Evolutionary conservation across 2,888 invertebrate species (phyloP).

Genomic region (Synergus gifuensis): DNA sequence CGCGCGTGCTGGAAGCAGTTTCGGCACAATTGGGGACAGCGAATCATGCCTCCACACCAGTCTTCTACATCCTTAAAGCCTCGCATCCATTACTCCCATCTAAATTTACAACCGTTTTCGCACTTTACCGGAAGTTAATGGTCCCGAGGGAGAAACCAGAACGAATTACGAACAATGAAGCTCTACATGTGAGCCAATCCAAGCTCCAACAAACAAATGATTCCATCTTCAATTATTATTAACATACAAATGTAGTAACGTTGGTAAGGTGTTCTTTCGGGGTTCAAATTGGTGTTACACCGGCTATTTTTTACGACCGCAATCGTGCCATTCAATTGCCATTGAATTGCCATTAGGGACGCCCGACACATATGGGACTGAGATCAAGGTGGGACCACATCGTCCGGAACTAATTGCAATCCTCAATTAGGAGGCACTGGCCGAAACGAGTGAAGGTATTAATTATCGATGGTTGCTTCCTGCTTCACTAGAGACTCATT

Average conservation of each 20-base stretch:
- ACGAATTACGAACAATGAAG: constrained; percentile 57
- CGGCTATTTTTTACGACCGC: background rate
- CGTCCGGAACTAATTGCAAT: constrained; percentile 75
- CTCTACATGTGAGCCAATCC: constrained; percentile 9
- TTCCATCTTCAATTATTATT: background rate
- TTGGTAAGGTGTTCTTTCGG: background rate
- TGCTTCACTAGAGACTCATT: constrained; percentile 42
- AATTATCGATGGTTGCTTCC: constrained; percentile 73
- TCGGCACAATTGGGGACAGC: constrained; percentile 53
- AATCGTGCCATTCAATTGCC: constrained; percentile 1
- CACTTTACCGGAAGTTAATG: constrained; percentile 74
- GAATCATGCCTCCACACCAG: constrained; percentile 27
- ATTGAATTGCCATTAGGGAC: constrained; percentile 21
- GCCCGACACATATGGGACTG: constrained; percentile 33
- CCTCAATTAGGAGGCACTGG: constrained; percentile 72
- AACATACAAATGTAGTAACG: no score
- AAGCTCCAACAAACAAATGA: background rate
- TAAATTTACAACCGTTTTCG: constrained; percentile 76
- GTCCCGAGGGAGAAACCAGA: constrained; percentile 61
- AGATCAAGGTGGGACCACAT: constrained; percentile 63
- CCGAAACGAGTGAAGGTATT: constrained; percentile 72
- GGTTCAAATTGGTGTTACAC: background rate
- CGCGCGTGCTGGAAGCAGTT: constrained; percentile 50
- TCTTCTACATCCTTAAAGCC: constrained; percentile 73
- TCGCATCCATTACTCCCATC: constrained; percentile 72